Evolutionary conservation across 2,113 vertebrate genomes (phyloP).

Genomic region (Hoplias malabaricus): DNA sequence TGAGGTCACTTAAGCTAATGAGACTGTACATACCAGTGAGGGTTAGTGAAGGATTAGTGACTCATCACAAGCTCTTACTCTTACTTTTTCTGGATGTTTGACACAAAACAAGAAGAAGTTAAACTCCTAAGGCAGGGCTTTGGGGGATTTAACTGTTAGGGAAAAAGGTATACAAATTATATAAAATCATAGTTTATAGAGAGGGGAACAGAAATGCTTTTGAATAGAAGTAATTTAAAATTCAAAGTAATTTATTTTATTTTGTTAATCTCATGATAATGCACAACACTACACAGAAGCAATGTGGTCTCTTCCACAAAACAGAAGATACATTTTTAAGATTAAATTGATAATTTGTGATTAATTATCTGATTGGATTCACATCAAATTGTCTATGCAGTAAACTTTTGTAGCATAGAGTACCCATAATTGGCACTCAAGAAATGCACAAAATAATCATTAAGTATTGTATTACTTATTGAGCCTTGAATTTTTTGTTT

Average conservation of each 20-base stretch:
- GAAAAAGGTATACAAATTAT: neutral
- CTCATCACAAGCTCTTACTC: neutral
- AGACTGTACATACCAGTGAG: neutral
- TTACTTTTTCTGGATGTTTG: neutral
- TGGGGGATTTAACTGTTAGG: neutral
- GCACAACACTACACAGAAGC: neutral
- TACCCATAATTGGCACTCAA: neutral
- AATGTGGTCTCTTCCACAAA: neutral
- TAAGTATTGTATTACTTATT: neutral
- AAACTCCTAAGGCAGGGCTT: neutral
- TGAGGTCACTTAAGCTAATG: neutral
- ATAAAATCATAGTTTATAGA: neutral
- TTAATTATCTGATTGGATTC: neutral
- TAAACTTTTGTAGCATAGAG: neutral
- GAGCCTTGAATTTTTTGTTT: neutral
- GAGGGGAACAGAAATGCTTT: neutral
- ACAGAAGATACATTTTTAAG: neutral
- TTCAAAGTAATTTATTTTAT: conserved; percentile 5
- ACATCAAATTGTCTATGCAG: too few relatives aligned
- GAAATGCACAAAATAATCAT: neutral
- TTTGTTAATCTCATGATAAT: neutral
- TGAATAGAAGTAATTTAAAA: neutral
- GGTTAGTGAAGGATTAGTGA: neutral
- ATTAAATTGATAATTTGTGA: neutral
- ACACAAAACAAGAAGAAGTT: neutral